Evolutionary conservation across 2,888 invertebrate genomes (phyloP).

Genomic region (Anthoptus insignis): DNA sequence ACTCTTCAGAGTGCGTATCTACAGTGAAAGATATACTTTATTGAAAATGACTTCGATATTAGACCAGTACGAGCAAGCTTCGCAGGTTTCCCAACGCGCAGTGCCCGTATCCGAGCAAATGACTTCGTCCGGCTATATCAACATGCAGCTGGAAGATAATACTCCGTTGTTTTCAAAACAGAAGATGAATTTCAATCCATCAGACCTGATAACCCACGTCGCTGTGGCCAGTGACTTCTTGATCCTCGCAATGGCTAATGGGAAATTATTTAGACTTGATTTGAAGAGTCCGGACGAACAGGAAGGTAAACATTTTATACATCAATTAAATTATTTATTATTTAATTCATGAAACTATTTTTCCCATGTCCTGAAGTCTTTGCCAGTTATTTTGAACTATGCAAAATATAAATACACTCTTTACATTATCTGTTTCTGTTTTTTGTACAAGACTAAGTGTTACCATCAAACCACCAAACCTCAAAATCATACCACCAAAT

Average conservation of each 20-base stretch:
- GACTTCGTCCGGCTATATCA: conserved; percentile 85
- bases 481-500: no score
- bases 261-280: conserved; percentile 93
- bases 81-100: conserved; percentile 82
- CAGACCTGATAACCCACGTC: conserved; percentile 93
- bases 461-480: no score
- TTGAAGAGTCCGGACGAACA: conserved; percentile 92
- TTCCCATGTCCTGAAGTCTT: no score
- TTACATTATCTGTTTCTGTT: no score
- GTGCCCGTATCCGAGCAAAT: conserved; percentile 73
- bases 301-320: conserved; percentile 88
- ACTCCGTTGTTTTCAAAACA: conserved; percentile 95
- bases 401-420: no score
- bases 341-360: no score
- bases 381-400: no score
- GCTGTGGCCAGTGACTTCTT: conserved; percentile 94
- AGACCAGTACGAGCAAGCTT: conserved; percentile 95
- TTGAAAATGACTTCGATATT: conserved; percentile 92
- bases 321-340: not conserved
- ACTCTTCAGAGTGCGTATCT: not conserved
- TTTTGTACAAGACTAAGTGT: no score
- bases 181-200: conserved; percentile 93
- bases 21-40: not conserved
- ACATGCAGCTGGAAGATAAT: conserved; percentile 89
- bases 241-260: conserved; percentile 94